phyloP scores from a whole-genome alignment of 1,140 invertebrate genomes.

The Drosophila fuyamai region DNA sequence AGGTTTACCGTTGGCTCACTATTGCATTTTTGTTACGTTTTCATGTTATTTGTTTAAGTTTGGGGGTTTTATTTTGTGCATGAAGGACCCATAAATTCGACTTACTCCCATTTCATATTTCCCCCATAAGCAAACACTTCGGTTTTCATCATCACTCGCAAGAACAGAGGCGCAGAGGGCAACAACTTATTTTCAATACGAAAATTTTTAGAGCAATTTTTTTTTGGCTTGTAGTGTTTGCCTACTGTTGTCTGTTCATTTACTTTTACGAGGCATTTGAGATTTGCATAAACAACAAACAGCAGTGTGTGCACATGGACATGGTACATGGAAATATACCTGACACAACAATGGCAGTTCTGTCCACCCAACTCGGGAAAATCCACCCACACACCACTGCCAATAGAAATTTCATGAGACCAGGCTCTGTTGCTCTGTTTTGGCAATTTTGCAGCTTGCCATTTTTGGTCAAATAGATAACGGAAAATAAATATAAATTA shows the following conservation, averaged over 20 bases:
- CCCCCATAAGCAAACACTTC: constrained; percentile 20
- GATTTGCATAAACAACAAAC: constrained; percentile 57
- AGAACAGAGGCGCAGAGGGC: constrained; percentile 7
- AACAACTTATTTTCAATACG: constrained; percentile 45
- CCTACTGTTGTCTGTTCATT: constrained; percentile 38
- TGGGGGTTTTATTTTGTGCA: too few species aligned
- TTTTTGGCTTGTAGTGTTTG: not conserved
- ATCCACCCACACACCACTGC: constrained; percentile 3
- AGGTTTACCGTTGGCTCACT: too few species aligned
- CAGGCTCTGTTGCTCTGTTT: constrained; percentile 11
- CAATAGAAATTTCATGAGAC: constrained; percentile 50
- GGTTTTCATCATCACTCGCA: constrained; percentile 25
- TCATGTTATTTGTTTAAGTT: too few species aligned
- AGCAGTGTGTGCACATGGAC: constrained; percentile 6
- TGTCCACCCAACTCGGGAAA: constrained; percentile 5
- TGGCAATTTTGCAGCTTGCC: constrained; percentile 43
- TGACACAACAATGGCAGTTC: constrained; percentile 43
- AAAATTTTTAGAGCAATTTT: constrained; percentile 14
- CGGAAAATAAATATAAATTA: constrained; percentile 60
- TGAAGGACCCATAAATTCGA: too few species aligned
- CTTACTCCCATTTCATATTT: not conserved
- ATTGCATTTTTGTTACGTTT: too few species aligned
- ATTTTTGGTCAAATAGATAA: constrained; percentile 60
- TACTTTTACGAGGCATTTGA: constrained; percentile 61
- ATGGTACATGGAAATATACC: constrained; percentile 24